Evolutionary conservation across 2,797 vertebrate species (phyloP).

Genomic region (Macrochelys suwanniensis): DNA sequence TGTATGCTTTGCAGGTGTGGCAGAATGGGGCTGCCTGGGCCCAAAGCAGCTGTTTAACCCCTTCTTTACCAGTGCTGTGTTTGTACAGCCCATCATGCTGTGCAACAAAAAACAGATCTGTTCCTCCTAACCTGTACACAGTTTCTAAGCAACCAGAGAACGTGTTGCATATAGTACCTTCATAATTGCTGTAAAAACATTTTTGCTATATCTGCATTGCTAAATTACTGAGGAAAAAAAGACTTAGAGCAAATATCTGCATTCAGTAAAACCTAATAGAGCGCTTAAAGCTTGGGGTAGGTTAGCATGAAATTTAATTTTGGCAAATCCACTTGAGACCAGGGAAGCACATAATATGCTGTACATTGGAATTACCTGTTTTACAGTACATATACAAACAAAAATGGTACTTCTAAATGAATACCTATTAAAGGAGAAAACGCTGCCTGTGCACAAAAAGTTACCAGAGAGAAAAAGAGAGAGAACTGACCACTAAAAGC

Average conservation of each 20-base stretch:
- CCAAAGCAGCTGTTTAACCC: neutral
- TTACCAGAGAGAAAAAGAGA: neutral
- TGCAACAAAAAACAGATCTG: neutral
- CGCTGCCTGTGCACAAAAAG: neutral
- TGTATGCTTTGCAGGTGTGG: neutral
- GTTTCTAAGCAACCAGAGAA: neutral
- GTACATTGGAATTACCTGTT: slow-evolving; percentile 53
- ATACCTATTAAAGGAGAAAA: slow-evolving; percentile 21
- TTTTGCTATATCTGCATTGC: neutral
- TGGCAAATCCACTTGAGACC: slow-evolving; percentile 66
- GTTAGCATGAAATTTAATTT: slow-evolving; percentile 77
- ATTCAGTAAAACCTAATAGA: slow-evolving; percentile 62
- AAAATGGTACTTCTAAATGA: slow-evolving; percentile 35
- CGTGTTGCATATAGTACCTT: neutral
- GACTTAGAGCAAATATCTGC: slow-evolving; percentile 33
- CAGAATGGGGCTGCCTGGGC: too few species aligned
- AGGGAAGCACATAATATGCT: slow-evolving; percentile 33
- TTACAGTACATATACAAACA: slow-evolving; percentile 7
- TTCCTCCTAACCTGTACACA: neutral
- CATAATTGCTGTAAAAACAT: neutral
- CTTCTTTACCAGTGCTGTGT: neutral
- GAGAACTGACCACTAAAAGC: neutral
- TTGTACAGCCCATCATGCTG: neutral
- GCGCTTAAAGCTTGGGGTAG: slow-evolving; percentile 50
- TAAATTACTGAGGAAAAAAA: neutral